Percentiles rank a stretch among this genome's conserved stretches.
Conservation (phyloP, 2,113 vertebrate genomes). For the Ptyas mucosa region DNA sequence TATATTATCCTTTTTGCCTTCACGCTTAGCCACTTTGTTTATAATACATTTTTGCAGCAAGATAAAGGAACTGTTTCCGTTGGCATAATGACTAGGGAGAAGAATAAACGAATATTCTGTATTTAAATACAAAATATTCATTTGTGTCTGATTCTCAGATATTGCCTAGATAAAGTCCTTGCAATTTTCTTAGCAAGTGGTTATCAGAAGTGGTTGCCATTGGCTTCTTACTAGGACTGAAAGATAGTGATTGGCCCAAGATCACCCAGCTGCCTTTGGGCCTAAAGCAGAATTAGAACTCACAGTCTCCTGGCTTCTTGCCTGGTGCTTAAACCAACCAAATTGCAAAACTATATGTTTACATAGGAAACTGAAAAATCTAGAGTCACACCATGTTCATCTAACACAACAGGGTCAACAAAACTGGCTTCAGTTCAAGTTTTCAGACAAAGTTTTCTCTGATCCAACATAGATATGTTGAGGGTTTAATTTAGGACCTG, state of each 20-base stretch:
- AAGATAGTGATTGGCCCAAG: not conserved
- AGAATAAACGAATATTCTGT: not conserved
- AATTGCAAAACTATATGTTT: not conserved
- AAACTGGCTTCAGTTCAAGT: not conserved
- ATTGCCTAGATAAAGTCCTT: not conserved
- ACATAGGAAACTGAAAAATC: not conserved
- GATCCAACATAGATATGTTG: not conserved
- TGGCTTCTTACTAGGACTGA: not conserved
- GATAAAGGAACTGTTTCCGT: not conserved
- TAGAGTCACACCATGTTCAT: not conserved
- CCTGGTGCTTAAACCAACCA: not conserved
- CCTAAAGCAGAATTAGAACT: not conserved
- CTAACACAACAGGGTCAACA: not conserved
- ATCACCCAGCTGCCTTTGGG: not conserved
- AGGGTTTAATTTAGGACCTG: not conserved
- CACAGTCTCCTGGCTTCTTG: not conserved
- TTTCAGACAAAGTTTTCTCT: not conserved
- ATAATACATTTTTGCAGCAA: not conserved
- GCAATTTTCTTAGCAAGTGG: not conserved
- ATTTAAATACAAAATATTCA: not conserved
- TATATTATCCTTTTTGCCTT: not conserved
- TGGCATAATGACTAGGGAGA: not conserved
- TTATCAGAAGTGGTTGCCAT: not conserved
- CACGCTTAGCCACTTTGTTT: not conserved
- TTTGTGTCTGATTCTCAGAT: not conserved